A percentile compares a stretch with the other conserved stretches of the same genome.
Conservation (phyloP, 2,113 vertebrate species). For the Diadophis punctatus region DNA sequence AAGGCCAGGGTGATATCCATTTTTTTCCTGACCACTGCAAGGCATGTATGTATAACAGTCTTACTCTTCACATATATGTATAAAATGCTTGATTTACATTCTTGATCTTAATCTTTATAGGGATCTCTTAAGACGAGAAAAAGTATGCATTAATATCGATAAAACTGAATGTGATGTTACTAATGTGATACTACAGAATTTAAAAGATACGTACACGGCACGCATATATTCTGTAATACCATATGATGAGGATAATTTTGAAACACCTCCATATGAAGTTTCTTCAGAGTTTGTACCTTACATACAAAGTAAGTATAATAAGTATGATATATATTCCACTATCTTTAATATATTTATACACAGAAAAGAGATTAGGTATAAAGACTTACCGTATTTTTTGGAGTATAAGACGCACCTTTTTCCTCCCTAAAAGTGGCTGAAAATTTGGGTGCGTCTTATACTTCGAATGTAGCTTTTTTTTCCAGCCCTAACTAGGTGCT, state of each 20-base stretch:
- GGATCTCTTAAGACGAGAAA: conserved; percentile 45
- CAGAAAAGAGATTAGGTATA: background rate
- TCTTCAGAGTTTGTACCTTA: conserved; percentile 80
- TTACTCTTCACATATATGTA: background rate
- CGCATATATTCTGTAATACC: conserved; percentile 68
- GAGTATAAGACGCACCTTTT: no score
- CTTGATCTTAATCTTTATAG: conserved; percentile 58
- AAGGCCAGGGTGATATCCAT: background rate
- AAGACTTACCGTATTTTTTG: no score
- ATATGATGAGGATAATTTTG: background rate
- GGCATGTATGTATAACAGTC: background rate
- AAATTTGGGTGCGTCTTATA: no score
- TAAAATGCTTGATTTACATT: conserved; percentile 8
- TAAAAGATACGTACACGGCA: conserved; percentile 69
- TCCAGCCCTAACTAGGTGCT: no score
- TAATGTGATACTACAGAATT: conserved; percentile 50
- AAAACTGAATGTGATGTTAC: conserved; percentile 83
- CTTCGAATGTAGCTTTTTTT: no score
- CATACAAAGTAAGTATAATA: conserved; percentile 78
- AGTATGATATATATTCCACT: background rate
- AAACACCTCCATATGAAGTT: conserved; percentile 62
- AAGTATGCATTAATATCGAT: conserved; percentile 66
- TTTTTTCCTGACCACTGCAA: background rate
- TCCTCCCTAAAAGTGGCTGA: no score
- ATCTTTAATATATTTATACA: background rate